phyloP scores from a whole-genome alignment of 2,888 invertebrate genomes.

The Drosophila lutescens region DNA sequence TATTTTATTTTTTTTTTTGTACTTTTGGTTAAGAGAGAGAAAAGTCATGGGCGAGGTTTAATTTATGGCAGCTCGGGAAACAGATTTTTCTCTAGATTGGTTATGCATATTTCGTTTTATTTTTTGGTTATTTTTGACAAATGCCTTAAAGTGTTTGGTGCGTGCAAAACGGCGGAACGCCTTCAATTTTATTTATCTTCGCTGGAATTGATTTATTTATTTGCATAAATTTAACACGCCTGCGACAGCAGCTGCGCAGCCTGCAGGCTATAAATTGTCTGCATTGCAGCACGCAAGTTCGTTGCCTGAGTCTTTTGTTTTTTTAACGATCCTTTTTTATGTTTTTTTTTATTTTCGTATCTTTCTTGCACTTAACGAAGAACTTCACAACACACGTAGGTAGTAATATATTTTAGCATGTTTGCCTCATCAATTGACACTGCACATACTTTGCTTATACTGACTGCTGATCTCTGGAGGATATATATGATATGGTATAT shows the following conservation, averaged over 20 bases:
- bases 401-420: slow-evolving; percentile 16
- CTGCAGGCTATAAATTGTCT: slow-evolving; percentile 47
- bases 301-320: slow-evolving; percentile 75
- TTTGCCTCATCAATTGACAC: slow-evolving; percentile 54
- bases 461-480: slow-evolving; percentile 34
- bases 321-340: slow-evolving; percentile 37
- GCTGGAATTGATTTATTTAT: slow-evolving; percentile 69
- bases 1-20: background rate
- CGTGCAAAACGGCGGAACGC: slow-evolving; percentile 55
- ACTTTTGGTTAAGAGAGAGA: slow-evolving; percentile 11
- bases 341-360: slow-evolving; percentile 9
- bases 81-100: slow-evolving; percentile 38
- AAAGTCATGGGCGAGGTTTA: slow-evolving; percentile 40
- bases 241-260: slow-evolving; percentile 64
- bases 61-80: slow-evolving; percentile 35
- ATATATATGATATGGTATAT: slow-evolving; percentile 14
- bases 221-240: slow-evolving; percentile 78
- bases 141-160: slow-evolving; percentile 35
- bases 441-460: slow-evolving; percentile 63
- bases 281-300: slow-evolving; percentile 74
- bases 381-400: slow-evolving; percentile 24
- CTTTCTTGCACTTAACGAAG: slow-evolving; percentile 41
- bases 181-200: slow-evolving; percentile 49
- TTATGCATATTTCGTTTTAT: background rate
- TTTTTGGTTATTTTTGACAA: slow-evolving; percentile 52